Base-by-base conservation (phyloP, 2,888 invertebrate genomes). In the Cheilosia variabilis region DNA sequence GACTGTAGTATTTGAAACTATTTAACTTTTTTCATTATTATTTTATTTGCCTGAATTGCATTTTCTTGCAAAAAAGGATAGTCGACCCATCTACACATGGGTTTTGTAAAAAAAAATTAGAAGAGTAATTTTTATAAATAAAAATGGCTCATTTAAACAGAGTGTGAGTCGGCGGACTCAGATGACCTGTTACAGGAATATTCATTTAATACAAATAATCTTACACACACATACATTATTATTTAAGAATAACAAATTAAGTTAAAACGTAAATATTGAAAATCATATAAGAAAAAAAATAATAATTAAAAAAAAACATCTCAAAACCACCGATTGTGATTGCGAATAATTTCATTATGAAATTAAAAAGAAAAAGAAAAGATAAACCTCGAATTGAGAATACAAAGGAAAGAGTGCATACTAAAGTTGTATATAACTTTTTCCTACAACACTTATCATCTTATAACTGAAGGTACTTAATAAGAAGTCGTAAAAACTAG, bases 251-350 rank as follows among this genome's bases (percentile, higher is more conserved):
- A 73, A 82, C 60, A 86, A 65, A 73, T 77, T 75, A 55, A 82
- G 75, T 75, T 62, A 43, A 81, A 75, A 66, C 68, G 73, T 78
- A 75, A 88, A 88, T 82, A 83, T 88, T 87, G 80, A 88, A 88
- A 88, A 87, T 88, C 87, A 88, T 87, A 88, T 87, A 83, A 88
- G 88, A 89, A 82, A 76, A 80, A 78, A 86, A 71, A 41, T 37
- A 62, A 55, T 50, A 82, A 86, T 52, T 71, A 57, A 60, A 66
- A 76, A 43, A 63, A 75, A 71, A 82, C 63, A 72, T 87, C 86
- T 87, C 88, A 88, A 92, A 91, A 92, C 92, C 92, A 92, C 92
- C 92, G 92, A 92, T 91, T 92, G 91, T 92, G 92, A 92, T 92
- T 91, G 91, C 91, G 91, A 91, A 91, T 91, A 90, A 91, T 88